A percentile compares a stretch with the other conserved stretches of the same genome.
Evolutionary conservation across 2,113 vertebrate genomes (phyloP).

Genomic region (Marcusenius ussheri): DNA sequence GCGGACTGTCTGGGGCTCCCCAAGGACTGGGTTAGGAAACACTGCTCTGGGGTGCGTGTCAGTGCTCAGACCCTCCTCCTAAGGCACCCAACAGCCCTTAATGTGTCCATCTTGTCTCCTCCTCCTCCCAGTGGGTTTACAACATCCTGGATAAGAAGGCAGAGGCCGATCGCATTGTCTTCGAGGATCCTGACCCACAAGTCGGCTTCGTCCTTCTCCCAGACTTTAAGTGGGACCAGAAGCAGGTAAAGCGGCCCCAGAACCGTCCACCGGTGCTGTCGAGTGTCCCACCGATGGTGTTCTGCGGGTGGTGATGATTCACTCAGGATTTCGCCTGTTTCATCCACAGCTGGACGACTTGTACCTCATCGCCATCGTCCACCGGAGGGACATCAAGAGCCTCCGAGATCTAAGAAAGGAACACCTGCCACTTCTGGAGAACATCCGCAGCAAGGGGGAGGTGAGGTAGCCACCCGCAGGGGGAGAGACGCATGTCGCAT

Average conservation of each 20-base stretch:
- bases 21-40: not conserved
- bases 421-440: constrained; percentile 77
- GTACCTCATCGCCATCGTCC: constrained; percentile 81
- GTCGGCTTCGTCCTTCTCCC: constrained; percentile 84
- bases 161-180: constrained; percentile 76
- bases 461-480: constrained; percentile 49
- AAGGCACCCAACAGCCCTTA: not conserved
- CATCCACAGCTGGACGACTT: constrained; percentile 75
- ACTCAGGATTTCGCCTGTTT: not conserved
- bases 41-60: not conserved
- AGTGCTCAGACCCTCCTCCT: not conserved
- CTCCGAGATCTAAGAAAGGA: constrained; percentile 75
- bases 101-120: not conserved
- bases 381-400: constrained; percentile 65
- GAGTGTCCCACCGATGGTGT: not conserved
- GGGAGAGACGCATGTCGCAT: not conserved
- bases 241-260: constrained; percentile 66
- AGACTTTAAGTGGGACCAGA: constrained; percentile 94
- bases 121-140: constrained; percentile 79
- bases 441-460: constrained; percentile 71
- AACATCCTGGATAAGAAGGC: constrained; percentile 96
- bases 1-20: not conserved
- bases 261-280: not conserved
- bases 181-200: constrained; percentile 75
- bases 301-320: not conserved